Conservation (phyloP, 2,113 vertebrate species). For the Noturus placidus region DNA sequence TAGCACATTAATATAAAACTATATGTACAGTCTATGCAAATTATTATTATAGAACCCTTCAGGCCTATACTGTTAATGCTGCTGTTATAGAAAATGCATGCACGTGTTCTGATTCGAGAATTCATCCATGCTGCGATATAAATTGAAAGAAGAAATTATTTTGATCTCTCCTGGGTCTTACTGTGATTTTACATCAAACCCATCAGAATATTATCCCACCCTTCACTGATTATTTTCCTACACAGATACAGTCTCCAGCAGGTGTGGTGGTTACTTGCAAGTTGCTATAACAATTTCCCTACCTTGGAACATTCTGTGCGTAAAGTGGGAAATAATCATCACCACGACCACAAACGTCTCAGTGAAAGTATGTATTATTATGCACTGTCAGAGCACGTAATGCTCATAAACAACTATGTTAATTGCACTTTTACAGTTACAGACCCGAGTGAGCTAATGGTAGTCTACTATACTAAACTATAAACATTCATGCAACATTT, state of each 20-base stretch:
- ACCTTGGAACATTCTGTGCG: neutral
- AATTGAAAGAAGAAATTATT: neutral
- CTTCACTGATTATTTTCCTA: neutral
- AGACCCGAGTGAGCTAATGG: neutral
- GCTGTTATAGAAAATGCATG: too few relatives aligned
- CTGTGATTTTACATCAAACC: neutral
- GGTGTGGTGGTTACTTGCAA: neutral
- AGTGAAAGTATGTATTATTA: neutral
- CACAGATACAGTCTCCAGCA: neutral
- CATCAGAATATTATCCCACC: neutral
- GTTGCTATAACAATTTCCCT: neutral
- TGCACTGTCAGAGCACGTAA: too few relatives aligned
- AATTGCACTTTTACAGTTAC: neutral
- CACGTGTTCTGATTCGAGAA: too few relatives aligned
- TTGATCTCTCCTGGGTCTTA: neutral
- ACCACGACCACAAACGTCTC: neutral
- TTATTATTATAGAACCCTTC: too few relatives aligned
- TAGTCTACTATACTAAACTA: neutral
- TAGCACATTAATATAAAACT: too few relatives aligned
- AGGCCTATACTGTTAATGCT: too few relatives aligned
- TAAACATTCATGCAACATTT: neutral
- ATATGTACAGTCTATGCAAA: too few relatives aligned
- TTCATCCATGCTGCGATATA: neutral
- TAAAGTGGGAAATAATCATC: neutral
- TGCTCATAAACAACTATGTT: neutral